Conservation (phyloP, 1,140 invertebrate species). For the Papilio xuthus region DNA sequence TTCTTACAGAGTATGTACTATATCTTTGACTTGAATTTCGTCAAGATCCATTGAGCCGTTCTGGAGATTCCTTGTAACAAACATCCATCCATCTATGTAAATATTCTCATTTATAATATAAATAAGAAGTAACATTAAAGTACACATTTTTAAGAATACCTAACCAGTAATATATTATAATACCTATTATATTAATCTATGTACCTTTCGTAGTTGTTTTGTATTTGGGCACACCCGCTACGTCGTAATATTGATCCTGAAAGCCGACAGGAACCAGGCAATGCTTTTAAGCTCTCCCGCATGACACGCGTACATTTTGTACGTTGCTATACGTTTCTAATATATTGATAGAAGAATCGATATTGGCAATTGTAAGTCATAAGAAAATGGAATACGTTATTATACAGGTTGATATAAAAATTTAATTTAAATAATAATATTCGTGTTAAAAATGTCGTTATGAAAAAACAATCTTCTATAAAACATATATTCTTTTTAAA, state of each 20-base stretch:
- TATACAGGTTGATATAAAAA: not conserved
- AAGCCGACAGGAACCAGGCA: slow-evolving; percentile 17
- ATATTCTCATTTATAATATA: too few species aligned
- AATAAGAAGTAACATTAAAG: too few species aligned
- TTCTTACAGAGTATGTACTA: too few species aligned
- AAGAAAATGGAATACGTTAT: not conserved
- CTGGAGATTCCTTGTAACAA: too few species aligned
- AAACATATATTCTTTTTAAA: too few species aligned
- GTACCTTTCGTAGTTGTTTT: not conserved
- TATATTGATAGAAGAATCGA: not conserved
- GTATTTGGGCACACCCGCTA: slow-evolving; percentile 1
- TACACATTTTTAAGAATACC: not conserved
- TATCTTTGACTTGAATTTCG: too few species aligned
- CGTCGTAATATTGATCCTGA: slow-evolving; percentile 7
- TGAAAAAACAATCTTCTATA: too few species aligned
- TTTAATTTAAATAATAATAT: too few species aligned
- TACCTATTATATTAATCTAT: not conserved
- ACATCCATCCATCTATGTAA: too few species aligned
- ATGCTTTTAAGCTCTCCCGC: slow-evolving; percentile 21
- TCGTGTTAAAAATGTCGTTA: too few species aligned
- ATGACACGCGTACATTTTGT: slow-evolving; percentile 10
- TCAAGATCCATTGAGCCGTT: too few species aligned
- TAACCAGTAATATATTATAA: not conserved
- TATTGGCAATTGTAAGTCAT: not conserved
- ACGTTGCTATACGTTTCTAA: not conserved